A percentile compares a stretch with the other conserved stretches of the same genome.
Evolutionary conservation across 2,113 vertebrate species (phyloP).

Genomic region (Odocoileus virginianus): DNA sequence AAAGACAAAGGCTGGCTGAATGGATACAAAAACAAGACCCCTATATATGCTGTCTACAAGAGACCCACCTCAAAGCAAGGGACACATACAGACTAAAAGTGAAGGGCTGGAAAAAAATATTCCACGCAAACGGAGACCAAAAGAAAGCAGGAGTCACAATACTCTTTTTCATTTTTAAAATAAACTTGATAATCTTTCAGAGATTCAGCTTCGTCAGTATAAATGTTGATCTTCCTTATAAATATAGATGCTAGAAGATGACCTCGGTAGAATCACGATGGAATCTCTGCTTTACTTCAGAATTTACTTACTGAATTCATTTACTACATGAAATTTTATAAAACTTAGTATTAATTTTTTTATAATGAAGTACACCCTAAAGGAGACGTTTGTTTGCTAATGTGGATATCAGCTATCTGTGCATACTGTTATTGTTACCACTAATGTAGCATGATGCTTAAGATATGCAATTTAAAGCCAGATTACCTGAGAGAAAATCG

Average conservation of each 20-base stretch:
- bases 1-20: too few relatives aligned
- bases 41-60: too few relatives aligned
- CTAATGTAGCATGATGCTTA: neutral
- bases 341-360: neutral
- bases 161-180: neutral
- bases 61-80: too few relatives aligned
- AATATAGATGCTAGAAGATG: neutral
- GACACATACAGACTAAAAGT: too few relatives aligned
- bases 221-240: neutral
- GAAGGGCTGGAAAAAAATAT: too few relatives aligned
- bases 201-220: neutral
- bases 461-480: neutral
- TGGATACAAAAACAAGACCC: too few relatives aligned
- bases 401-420: neutral
- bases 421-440: neutral
- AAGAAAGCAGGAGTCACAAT: too few relatives aligned
- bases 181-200: neutral
- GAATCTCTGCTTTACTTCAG: neutral
- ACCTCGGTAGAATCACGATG: neutral
- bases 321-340: neutral
- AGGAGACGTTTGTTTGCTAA: neutral
- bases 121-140: too few relatives aligned
- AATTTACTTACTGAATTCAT: neutral
- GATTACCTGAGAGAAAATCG: neutral
- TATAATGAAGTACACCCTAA: neutral